Conservation (phyloP, 2,888 invertebrate genomes). For the Amiota mariae region DNA sequence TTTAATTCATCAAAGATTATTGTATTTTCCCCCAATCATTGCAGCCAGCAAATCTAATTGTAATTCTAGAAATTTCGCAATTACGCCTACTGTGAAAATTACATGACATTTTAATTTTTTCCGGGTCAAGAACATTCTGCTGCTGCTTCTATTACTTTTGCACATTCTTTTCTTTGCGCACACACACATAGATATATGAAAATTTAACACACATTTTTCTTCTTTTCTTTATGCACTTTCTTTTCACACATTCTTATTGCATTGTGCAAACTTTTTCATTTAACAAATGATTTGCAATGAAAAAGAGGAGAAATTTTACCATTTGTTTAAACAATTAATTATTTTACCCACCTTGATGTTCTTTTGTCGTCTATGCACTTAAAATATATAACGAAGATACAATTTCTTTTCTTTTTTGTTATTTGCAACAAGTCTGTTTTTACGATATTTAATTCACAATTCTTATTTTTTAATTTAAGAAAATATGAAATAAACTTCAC, state of each 20-base stretch:
- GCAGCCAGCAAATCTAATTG: too few relatives aligned
- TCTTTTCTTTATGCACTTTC: background rate
- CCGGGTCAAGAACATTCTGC: constrained; percentile 9
- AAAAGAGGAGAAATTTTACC: too few relatives aligned
- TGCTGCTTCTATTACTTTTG: too few relatives aligned
- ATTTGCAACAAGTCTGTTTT: background rate
- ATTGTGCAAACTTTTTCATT: constrained; percentile 7
- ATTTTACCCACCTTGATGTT: constrained; percentile 58
- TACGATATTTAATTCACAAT: background rate
- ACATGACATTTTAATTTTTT: background rate
- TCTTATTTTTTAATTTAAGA: constrained; percentile 6
- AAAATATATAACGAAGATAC: constrained; percentile 45
- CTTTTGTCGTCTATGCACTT: constrained; percentile 41
- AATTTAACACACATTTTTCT: background rate
- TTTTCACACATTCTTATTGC: background rate
- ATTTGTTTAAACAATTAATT: background rate
- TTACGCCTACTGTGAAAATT: background rate
- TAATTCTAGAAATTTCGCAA: background rate
- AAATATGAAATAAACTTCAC: constrained; percentile 43
- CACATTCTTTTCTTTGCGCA: too few relatives aligned
- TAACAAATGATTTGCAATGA: too few relatives aligned
- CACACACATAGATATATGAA: too few relatives aligned
- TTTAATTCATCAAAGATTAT: too few relatives aligned
- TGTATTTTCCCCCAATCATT: too few relatives aligned
- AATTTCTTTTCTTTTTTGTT: background rate